Evolutionary conservation across 2,888 invertebrate species (phyloP).

Genomic region (Germaria angustata): DNA sequence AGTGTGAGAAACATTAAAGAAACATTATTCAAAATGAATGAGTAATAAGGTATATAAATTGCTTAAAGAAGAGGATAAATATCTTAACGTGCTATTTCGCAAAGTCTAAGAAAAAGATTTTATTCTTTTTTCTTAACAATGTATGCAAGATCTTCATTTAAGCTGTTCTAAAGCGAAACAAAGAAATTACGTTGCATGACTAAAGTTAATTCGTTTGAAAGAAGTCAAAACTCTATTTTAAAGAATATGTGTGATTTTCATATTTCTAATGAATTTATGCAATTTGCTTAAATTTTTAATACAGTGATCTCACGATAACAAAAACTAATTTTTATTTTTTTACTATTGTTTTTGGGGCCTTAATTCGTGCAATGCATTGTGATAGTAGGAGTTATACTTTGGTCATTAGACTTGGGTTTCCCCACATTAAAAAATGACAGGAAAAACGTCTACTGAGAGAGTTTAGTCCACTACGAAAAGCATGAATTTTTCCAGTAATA

Average conservation of each 20-base stretch:
- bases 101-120: background rate
- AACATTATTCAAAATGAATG: background rate
- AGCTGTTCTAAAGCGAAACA: background rate
- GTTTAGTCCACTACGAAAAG: too few relatives aligned
- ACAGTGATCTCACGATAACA: too few relatives aligned
- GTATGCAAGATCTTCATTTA: background rate
- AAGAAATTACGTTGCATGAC: constrained; percentile 14
- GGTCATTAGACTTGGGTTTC: too few relatives aligned
- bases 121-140: background rate
- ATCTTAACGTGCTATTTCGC: background rate
- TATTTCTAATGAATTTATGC: background rate
- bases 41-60: constrained; percentile 1
- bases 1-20: constrained; percentile 12
- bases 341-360: too few relatives aligned
- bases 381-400: too few relatives aligned
- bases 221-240: background rate
- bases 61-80: background rate
- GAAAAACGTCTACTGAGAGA: too few relatives aligned
- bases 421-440: too few relatives aligned
- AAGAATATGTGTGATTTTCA: background rate
- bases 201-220: background rate
- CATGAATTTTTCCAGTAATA: too few relatives aligned
- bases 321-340: too few relatives aligned
- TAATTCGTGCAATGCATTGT: too few relatives aligned
- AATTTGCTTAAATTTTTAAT: too few relatives aligned